These are phyloP conservation scores for Sarotherodon lohbergeri DNA, from an alignment of 2,113 vertebrate genomes.

Conservation along the genomic window DNA sequence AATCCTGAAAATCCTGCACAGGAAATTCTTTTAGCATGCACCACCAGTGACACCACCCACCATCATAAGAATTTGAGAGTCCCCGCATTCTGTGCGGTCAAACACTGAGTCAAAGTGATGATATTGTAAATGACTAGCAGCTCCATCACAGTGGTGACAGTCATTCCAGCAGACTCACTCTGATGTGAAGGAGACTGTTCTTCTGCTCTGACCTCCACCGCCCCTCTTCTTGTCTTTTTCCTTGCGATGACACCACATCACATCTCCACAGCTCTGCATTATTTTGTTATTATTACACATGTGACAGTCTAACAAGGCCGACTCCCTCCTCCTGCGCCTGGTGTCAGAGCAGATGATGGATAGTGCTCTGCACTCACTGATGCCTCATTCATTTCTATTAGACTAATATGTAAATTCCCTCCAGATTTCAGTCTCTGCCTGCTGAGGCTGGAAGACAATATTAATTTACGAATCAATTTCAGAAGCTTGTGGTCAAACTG, in stretches of 20 bases:
- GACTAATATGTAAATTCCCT: conserved; percentile 77
- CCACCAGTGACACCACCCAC: not conserved
- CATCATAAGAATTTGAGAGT: not conserved
- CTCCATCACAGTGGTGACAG: not conserved
- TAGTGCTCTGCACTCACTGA: conserved; percentile 81
- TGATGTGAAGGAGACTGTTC: conserved; percentile 19
- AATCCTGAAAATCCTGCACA: not conserved
- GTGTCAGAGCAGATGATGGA: conserved; percentile 77
- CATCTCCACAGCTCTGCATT: not conserved
- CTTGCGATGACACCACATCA: not conserved
- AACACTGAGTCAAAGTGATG: not conserved
- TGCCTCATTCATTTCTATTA: conserved; percentile 92
- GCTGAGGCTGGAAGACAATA: conserved; percentile 77
- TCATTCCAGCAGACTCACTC: not conserved
- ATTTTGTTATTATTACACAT: conserved; percentile 14
- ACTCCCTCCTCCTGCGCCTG: not conserved
- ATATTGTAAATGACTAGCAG: not conserved
- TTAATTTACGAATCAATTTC: conserved; percentile 83
- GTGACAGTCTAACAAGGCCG: conserved; percentile 33
- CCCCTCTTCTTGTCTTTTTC: not conserved
- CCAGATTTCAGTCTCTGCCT: conserved; percentile 37
- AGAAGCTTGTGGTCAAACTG: conserved; percentile 17
- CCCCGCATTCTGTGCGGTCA: not conserved
- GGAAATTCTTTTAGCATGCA: not conserved
- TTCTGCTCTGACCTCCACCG: not conserved